Evolutionary conservation across 2,888 invertebrate genomes (phyloP).

Genomic region (Hydropsyche betteni): DNA sequence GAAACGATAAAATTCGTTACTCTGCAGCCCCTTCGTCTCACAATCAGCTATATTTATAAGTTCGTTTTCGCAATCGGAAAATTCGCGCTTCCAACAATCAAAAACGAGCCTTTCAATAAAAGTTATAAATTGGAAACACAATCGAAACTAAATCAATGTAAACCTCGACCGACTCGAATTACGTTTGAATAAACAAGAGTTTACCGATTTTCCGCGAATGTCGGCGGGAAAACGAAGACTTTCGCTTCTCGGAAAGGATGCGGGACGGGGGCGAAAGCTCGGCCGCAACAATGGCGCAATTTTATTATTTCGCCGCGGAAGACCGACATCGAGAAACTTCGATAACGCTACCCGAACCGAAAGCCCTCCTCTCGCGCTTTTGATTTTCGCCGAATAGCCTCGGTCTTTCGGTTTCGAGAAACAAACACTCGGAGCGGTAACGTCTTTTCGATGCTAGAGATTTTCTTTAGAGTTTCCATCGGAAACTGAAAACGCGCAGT

Average conservation of each 20-base stretch:
- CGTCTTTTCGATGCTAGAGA: neutral
- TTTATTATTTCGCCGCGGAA: slow-evolving; percentile 2
- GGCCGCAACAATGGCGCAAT: neutral
- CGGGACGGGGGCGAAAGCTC: too few species aligned
- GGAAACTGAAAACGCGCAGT: neutral
- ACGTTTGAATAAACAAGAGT: too few species aligned
- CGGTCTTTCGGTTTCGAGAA: neutral
- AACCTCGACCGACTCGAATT: too few species aligned
- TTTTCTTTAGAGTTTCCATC: slow-evolving; percentile 2
- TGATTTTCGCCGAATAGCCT: neutral
- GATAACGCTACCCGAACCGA: slow-evolving; percentile 5
- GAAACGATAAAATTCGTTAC: too few species aligned
- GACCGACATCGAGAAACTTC: slow-evolving; percentile 5
- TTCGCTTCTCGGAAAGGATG: too few species aligned
- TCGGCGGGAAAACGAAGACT: too few species aligned
- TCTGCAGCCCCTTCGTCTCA: too few species aligned
- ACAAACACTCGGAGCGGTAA: neutral
- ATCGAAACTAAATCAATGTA: too few species aligned
- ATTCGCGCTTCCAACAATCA: neutral
- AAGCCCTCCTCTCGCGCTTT: neutral
- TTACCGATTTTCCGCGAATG: too few species aligned
- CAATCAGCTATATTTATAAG: neutral
- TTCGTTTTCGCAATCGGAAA: neutral
- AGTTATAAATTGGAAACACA: too few species aligned
- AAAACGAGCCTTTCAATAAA: neutral